Evolutionary conservation across 2,888 invertebrate species (phyloP), one percentile per base, ranked within the genome.

Genomic region (Drosophila merina): DNA sequence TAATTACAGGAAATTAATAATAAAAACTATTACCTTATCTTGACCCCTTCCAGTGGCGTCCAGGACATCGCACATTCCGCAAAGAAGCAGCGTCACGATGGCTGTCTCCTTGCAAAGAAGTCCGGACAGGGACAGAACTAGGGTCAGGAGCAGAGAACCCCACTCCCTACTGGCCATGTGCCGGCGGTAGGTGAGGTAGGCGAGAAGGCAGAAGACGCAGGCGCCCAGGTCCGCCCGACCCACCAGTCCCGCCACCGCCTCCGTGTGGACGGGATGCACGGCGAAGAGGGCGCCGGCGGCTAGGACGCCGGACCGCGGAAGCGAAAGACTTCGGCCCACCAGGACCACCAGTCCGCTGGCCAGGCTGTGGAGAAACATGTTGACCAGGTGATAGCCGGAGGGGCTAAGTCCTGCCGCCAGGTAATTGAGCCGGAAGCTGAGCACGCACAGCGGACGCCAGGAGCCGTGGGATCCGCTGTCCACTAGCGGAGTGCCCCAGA

Each of bases 401-500:
- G 95, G 96, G 4, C 94, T 94, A 83, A 95, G 93, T 59, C 49
- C 59, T 77, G 95, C 95, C 75, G 95, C 93, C 72, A 96, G 93
- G 92, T 95, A 94, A 93, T 97, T 97, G 79, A 97, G 93, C 81
- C 97, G 95, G 93, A 97, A 98, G 79, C 96, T 95, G 76, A 97
- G 95, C 75, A 97, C 96, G 91, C 96, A 96, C 87, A 99, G 93
- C 57, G 99, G 99, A 51, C 99, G 94, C 93, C 98, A 99, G 64
- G 98, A 98, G 89, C 98, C 98, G 93, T 99, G 99, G 28, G 98
- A 98, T 59, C 98, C 98, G 75, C 95, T 94, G 93, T 98, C 97
- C 79, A 94, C 94, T 84, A 99, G 93, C 64, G 98, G 97, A 40
- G 98, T 98, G 55, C 99, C 99, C 99, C 99, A 99, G 93, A 98